Evolutionary conservation across 1,140 invertebrate genomes (phyloP).

Genomic region (Zaprionus taronus): DNA sequence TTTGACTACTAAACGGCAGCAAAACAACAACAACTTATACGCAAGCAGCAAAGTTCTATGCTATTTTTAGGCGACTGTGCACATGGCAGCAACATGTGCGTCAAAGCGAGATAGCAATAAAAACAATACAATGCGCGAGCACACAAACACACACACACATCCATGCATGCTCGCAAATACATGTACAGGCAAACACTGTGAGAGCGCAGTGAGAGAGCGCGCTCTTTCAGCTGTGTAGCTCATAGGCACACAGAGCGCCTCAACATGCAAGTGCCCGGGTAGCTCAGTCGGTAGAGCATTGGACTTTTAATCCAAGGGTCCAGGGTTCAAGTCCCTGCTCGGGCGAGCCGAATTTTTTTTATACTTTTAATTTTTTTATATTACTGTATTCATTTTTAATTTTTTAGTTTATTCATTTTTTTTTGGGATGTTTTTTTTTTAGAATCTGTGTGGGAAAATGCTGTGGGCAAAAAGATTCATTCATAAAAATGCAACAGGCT

Average conservation of each 20-base stretch:
- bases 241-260: constrained; percentile 27
- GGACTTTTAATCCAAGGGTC: constrained; percentile 92
- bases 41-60: too few species aligned
- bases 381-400: constrained; percentile 9
- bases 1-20: background rate
- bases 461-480: constrained; percentile 61
- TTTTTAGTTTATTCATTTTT: constrained; percentile 7
- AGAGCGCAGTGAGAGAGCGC: constrained; percentile 6
- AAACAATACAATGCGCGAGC: constrained; percentile 20
- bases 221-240: constrained; percentile 27
- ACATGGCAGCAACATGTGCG: constrained; percentile 24
- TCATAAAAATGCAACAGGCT: constrained; percentile 70
- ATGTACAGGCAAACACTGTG: background rate
- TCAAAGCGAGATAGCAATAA: constrained; percentile 35
- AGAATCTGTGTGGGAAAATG: constrained; percentile 57
- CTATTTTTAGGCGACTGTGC: constrained; percentile 33
- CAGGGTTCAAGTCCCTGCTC: constrained; percentile 92
- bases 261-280: constrained; percentile 86
- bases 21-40: background rate
- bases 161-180: background rate
- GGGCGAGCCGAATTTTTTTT: constrained; percentile 85
- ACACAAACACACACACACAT: constrained; percentile 2
- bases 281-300: constrained; percentile 90
- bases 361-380: constrained; percentile 1
- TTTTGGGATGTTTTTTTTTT: constrained; percentile 22